Evolutionary conservation across 2,888 invertebrate genomes (phyloP).

Genomic region (Leuctra nigra): DNA sequence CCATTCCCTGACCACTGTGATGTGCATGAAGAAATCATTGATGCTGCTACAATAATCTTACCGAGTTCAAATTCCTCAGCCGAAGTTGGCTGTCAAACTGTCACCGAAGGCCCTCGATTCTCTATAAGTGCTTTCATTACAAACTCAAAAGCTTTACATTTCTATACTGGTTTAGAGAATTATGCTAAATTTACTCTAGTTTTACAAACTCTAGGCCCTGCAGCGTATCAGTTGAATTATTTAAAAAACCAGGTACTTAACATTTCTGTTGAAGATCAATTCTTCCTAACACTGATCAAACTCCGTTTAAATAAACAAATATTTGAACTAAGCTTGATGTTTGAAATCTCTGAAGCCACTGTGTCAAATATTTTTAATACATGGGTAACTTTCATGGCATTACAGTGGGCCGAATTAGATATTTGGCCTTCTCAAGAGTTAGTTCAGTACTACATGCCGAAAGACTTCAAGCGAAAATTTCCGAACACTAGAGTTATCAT

Average conservation of each 20-base stretch:
- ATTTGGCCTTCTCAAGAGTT: constrained; percentile 28
- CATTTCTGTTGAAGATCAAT: constrained; percentile 12
- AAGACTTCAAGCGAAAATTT: constrained; percentile 27
- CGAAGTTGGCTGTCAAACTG: too few species aligned
- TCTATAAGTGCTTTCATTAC: background rate
- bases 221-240: constrained; percentile 20
- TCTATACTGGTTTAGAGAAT: constrained; percentile 25
- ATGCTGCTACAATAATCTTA: too few species aligned
- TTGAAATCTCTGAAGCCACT: constrained; percentile 22
- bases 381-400: constrained; percentile 29
- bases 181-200: constrained; percentile 26
- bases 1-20: too few species aligned
- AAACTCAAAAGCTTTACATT: constrained; percentile 12
- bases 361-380: constrained; percentile 28
- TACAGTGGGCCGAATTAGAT: constrained; percentile 26
- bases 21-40: too few species aligned
- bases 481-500: constrained; percentile 29
- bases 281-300: constrained; percentile 28
- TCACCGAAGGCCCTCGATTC: background rate
- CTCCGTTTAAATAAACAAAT: constrained; percentile 24
- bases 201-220: constrained; percentile 18
- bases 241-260: constrained; percentile 14
- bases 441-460: constrained; percentile 29
- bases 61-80: too few species aligned
- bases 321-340: constrained; percentile 25